Evolutionary conservation across 2,113 vertebrate genomes (phyloP).

Genomic region (Indicator maculatus): DNA sequence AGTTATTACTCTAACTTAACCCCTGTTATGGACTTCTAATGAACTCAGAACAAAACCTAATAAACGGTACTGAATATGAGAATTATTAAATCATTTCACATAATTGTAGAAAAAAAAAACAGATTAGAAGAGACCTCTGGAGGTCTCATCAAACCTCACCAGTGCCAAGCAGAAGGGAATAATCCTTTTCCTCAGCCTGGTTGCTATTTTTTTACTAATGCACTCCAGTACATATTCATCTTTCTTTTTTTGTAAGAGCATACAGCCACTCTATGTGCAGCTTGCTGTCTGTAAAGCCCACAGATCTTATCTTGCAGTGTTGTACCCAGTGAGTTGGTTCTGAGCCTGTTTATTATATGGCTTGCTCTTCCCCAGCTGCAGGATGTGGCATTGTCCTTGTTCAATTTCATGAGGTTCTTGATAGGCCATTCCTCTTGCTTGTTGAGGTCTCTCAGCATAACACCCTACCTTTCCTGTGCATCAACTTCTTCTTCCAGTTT

Average conservation of each 20-base stretch:
- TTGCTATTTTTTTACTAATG: not conserved
- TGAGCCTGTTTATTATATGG: not conserved
- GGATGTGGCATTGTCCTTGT: not conserved
- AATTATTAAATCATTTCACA: not conserved
- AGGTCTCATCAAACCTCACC: not conserved
- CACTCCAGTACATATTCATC: not conserved
- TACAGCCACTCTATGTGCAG: not conserved
- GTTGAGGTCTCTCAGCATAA: not conserved
- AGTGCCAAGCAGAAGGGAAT: not conserved
- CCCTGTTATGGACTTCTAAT: accelerated
- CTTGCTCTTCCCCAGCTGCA: not conserved
- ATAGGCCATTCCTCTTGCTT: not conserved
- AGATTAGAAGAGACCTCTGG: not conserved
- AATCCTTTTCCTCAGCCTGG: not conserved
- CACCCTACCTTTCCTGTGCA: not conserved
- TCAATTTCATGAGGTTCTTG: not conserved
- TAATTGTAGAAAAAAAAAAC: not conserved
- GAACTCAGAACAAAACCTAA: not conserved
- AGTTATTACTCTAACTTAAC: not conserved
- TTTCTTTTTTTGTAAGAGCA: not conserved
- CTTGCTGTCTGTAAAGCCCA: not conserved
- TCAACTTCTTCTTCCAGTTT: not conserved
- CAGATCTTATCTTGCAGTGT: not conserved
- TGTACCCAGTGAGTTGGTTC: not conserved
- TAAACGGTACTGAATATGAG: not conserved